phyloP scores from a whole-genome alignment of 2,113 vertebrate species.

The Mus spicilegus region DNA sequence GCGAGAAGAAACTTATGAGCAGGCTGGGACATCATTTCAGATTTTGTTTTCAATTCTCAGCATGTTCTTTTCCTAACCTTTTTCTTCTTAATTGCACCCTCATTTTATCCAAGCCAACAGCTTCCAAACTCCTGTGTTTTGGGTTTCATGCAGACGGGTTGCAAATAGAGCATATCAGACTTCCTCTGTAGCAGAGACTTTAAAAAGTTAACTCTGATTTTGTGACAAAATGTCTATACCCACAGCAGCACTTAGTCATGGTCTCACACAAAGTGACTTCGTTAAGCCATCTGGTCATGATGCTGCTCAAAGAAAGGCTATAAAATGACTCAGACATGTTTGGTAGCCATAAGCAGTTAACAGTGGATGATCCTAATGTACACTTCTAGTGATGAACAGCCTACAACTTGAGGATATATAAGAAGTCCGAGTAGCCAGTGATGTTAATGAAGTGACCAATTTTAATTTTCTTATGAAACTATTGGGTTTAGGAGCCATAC shows the following conservation, averaged over 20 bases:
- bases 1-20: not conserved
- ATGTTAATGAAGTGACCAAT: not conserved
- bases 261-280: slow-evolving; percentile 36
- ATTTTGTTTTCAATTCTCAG: slow-evolving; percentile 58
- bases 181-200: slow-evolving; percentile 47
- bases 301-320: slow-evolving; percentile 27
- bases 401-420: not conserved
- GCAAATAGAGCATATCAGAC: slow-evolving; percentile 60
- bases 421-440: not conserved
- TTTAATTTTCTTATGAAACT: slow-evolving; percentile 44
- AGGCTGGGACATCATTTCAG: slow-evolving; percentile 45
- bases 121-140: slow-evolving; percentile 39
- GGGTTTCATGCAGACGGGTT: not conserved
- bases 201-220: slow-evolving; percentile 32
- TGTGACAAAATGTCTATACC: slow-evolving; percentile 16
- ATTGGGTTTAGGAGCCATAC: not conserved
- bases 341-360: slow-evolving; percentile 18
- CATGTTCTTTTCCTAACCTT: slow-evolving; percentile 64
- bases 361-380: slow-evolving; percentile 13
- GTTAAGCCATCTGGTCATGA: slow-evolving; percentile 46
- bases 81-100: slow-evolving; percentile 53
- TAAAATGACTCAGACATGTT: slow-evolving; percentile 25
- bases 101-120: slow-evolving; percentile 42
- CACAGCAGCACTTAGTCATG: slow-evolving; percentile 40
- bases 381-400: not conserved